Evolutionary conservation across 1,140 invertebrate genomes (phyloP).

Genomic region (Danaus plexippus): DNA sequence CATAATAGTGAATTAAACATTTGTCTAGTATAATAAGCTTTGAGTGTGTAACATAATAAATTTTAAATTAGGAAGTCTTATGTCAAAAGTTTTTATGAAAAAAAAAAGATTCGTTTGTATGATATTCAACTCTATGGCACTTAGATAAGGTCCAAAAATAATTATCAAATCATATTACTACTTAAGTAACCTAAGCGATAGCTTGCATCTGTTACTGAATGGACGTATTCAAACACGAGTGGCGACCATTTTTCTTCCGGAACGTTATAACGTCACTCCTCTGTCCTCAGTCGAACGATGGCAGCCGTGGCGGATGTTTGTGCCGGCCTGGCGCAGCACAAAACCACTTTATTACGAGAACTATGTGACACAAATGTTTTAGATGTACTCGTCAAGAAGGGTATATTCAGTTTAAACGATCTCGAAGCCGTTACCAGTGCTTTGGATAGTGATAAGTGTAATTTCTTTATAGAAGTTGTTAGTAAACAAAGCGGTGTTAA

Average conservation of each 20-base stretch:
- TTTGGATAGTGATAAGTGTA: conserved; percentile 63
- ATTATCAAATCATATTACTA: background rate
- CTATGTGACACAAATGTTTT: conserved; percentile 64
- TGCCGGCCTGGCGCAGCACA: conserved; percentile 62
- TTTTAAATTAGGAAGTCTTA: too few species aligned
- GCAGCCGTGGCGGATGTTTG: conserved; percentile 54
- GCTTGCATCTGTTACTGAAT: conserved; percentile 60
- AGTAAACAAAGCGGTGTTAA: conserved; percentile 65
- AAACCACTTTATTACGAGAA: conserved; percentile 61
- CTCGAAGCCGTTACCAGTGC: conserved; percentile 64
- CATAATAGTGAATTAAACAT: too few species aligned
- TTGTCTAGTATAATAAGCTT: too few species aligned
- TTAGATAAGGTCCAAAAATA: conserved; percentile 7
- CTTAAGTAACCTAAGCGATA: conserved; percentile 21
- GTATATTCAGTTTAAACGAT: conserved; percentile 59
- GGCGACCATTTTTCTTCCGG: conserved; percentile 38
- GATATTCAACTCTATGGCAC: background rate
- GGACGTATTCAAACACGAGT: conserved; percentile 36
- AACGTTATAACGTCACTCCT: conserved; percentile 21
- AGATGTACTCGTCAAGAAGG: conserved; percentile 65
- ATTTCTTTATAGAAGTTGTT: conserved; percentile 68
- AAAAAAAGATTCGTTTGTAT: too few species aligned
- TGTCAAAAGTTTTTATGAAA: too few species aligned
- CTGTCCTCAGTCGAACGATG: conserved; percentile 68
- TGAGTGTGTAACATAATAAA: too few species aligned